A percentile compares a stretch with the other conserved stretches of the same genome.
These are phyloP conservation scores for Sminthurinus aureus DNA, from an alignment of 2,888 invertebrate genomes.

Conservation along the genomic window DNA sequence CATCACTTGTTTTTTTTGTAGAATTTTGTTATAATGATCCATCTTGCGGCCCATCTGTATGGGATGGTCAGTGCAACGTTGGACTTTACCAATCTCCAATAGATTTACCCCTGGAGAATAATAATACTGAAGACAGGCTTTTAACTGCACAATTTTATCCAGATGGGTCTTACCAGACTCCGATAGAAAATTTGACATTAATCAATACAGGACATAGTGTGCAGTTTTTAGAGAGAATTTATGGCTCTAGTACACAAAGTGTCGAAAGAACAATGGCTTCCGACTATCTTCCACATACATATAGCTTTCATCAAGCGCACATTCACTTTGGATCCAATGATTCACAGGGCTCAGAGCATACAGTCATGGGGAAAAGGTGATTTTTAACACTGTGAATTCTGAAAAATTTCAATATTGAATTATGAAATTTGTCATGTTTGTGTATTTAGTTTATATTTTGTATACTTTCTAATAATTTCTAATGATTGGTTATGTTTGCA, in stretches of 20 bases:
- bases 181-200: neutral
- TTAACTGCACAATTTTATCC: too few species aligned
- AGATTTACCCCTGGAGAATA: neutral
- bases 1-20: too few species aligned
- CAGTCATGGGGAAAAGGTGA: too few species aligned
- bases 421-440: too few species aligned
- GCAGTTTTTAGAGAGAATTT: neutral
- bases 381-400: too few species aligned
- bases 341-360: neutral
- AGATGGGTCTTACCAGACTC: neutral
- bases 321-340: neutral
- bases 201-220: neutral
- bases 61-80: neutral
- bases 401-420: too few species aligned
- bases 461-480: too few species aligned
- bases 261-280: neutral
- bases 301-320: neutral
- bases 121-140: too few species aligned
- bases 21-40: too few species aligned
- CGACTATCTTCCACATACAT: neutral
- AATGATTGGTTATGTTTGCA: neutral
- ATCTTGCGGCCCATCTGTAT: neutral
- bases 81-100: neutral
- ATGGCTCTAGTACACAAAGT: neutral
- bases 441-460: too few species aligned